phyloP scores from a whole-genome alignment of 1,140 invertebrate species.

The Caenorhabditis brenneri region DNA sequence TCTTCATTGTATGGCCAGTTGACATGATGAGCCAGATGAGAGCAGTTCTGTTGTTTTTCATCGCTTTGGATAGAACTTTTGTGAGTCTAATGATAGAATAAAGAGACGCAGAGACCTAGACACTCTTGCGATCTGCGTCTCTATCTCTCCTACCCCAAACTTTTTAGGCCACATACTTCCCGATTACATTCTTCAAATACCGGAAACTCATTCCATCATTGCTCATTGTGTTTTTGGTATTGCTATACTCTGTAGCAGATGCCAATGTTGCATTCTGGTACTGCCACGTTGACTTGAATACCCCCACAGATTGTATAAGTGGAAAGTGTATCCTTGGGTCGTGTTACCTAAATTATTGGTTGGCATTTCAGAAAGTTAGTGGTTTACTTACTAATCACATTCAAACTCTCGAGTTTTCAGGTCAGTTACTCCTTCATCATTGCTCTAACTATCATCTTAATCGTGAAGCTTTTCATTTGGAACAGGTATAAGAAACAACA shows the following conservation, averaged over 20 bases:
- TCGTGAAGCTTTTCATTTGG: background rate
- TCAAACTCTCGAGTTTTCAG: too few species aligned
- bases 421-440: background rate
- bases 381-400: background rate
- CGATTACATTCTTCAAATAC: background rate
- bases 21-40: background rate
- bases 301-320: too few species aligned
- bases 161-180: background rate
- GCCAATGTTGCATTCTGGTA: too few species aligned
- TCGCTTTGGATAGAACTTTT: background rate
- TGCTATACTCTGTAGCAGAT: too few species aligned
- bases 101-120: too few species aligned
- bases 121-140: too few species aligned
- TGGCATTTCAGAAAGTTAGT: background rate
- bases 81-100: too few species aligned
- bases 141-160: too few species aligned
- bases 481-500: background rate
- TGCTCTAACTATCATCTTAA: background rate
- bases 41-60: background rate
- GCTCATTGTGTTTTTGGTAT: too few species aligned
- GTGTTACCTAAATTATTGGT: background rate
- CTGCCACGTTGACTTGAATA: too few species aligned
- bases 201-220: background rate
- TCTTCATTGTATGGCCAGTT: background rate
- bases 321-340: too few species aligned